phyloP scores from a whole-genome alignment of 2,888 invertebrate species.

The Pseudococcus longispinus region DNA sequence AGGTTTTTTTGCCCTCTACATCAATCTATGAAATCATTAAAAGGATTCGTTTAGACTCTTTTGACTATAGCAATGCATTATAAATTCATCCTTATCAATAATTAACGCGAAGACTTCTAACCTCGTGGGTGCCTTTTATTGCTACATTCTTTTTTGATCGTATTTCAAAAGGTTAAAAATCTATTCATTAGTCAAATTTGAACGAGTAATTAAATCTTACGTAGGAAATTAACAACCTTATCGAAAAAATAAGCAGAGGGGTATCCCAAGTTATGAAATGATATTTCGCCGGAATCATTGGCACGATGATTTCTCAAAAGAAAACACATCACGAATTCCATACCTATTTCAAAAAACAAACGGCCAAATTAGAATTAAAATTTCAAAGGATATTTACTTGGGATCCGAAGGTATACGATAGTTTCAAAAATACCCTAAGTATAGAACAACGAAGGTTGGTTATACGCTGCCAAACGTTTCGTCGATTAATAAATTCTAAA shows the following conservation, averaged over 20 bases:
- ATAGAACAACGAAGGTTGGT: not conserved
- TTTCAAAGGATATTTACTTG: constrained; percentile 7
- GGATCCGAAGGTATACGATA: not conserved
- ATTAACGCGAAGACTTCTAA: too few relatives aligned
- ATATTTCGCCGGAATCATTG: not conserved
- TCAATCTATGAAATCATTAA: too few relatives aligned
- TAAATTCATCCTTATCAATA: too few relatives aligned
- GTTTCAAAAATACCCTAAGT: not conserved
- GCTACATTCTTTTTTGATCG: not conserved
- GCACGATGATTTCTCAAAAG: not conserved
- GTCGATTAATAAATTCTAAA: not conserved
- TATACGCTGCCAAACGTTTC: not conserved
- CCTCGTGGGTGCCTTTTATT: not conserved
- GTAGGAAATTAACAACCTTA: not conserved
- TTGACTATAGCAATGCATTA: too few relatives aligned
- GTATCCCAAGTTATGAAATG: not conserved
- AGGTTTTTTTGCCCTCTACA: too few relatives aligned
- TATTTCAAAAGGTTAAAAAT: not conserved
- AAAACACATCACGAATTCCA: not conserved
- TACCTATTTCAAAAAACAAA: not conserved
- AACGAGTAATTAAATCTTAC: not conserved
- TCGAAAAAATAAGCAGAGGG: not conserved
- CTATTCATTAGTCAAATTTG: not conserved
- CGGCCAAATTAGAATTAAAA: not conserved
- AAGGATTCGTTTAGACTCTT: too few relatives aligned